These are phyloP conservation scores for Stictocephala bisonia DNA, from an alignment of 2,888 invertebrate genomes.

Conservation along the genomic window DNA sequence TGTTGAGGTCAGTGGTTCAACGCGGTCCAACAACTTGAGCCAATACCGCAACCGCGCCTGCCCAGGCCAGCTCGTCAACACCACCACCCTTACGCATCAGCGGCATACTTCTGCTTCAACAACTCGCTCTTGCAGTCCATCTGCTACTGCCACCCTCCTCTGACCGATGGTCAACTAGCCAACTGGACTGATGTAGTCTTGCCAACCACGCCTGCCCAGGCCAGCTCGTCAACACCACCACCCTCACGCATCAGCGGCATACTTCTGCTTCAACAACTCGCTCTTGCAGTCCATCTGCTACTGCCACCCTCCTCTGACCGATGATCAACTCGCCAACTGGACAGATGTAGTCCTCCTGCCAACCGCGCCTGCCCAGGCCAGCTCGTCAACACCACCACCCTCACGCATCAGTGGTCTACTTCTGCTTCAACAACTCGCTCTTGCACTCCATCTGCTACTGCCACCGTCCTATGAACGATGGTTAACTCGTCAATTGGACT, in stretches of 20 bases:
- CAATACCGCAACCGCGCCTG: slow-evolving; percentile 26
- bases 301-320: too few relatives aligned
- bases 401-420: slow-evolving; percentile 6
- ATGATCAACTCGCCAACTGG: too few relatives aligned
- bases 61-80: background rate
- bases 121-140: too few relatives aligned
- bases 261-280: slow-evolving; percentile 6
- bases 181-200: too few relatives aligned
- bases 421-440: slow-evolving; percentile 8
- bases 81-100: slow-evolving; percentile 21
- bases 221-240: background rate
- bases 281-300: too few relatives aligned
- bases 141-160: too few relatives aligned
- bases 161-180: too few relatives aligned
- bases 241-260: slow-evolving; percentile 18
- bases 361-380: background rate
- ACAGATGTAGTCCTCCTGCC: too few relatives aligned
- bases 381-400: background rate
- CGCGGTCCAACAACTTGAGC: slow-evolving; percentile 47
- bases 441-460: too few relatives aligned
- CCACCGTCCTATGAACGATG: too few relatives aligned
- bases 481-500: too few relatives aligned
- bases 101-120: slow-evolving; percentile 12
- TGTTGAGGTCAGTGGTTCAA: slow-evolving; percentile 18
- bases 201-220: background rate